A percentile compares a stretch with the other conserved stretches of the same genome.
Evolutionary conservation across 2,113 vertebrate species (phyloP).

Genomic region (Brachypteracias leptosomus): DNA sequence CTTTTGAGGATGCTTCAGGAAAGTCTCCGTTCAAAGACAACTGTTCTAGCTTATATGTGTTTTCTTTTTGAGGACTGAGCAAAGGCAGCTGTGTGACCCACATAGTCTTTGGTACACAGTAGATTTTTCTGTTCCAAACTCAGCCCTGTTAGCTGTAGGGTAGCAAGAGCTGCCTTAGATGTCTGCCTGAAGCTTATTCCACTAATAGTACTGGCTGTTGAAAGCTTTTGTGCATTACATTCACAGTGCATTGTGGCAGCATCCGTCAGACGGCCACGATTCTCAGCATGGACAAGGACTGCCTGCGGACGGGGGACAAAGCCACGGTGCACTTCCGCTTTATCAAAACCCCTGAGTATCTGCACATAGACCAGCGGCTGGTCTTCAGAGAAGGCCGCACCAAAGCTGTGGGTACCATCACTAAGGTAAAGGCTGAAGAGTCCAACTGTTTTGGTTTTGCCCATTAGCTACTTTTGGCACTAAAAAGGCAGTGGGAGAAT

Average conservation of each 20-base stretch:
- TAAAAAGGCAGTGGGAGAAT: background rate
- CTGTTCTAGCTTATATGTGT: background rate
- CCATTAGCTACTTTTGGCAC: background rate
- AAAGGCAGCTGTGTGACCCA: fast-evolving
- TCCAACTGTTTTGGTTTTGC: fast-evolving
- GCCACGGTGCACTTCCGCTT: slow-evolving; percentile 97
- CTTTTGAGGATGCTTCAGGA: background rate
- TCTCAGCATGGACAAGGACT: slow-evolving; percentile 97
- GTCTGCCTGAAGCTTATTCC: background rate
- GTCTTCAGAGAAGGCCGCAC: slow-evolving; percentile 98
- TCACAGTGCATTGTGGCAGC: slow-evolving; percentile 94
- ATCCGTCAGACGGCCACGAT: slow-evolving; percentile 97
- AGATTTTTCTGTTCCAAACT: background rate
- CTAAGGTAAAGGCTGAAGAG: slow-evolving; percentile 81
- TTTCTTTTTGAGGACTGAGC: background rate
- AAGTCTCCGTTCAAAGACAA: background rate
- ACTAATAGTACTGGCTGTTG: background rate
- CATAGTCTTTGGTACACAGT: background rate
- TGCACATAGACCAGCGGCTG: slow-evolving; percentile 95
- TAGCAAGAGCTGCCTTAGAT: background rate
- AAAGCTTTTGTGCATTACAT: background rate
- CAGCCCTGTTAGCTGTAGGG: background rate
- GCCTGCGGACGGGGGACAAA: slow-evolving; percentile 94
- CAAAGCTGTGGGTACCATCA: slow-evolving; percentile 98
- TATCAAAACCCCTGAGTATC: slow-evolving; percentile 97